Evolutionary conservation across 2,797 vertebrate genomes (phyloP).

Genomic region (Gymnodraco acuticeps): DNA sequence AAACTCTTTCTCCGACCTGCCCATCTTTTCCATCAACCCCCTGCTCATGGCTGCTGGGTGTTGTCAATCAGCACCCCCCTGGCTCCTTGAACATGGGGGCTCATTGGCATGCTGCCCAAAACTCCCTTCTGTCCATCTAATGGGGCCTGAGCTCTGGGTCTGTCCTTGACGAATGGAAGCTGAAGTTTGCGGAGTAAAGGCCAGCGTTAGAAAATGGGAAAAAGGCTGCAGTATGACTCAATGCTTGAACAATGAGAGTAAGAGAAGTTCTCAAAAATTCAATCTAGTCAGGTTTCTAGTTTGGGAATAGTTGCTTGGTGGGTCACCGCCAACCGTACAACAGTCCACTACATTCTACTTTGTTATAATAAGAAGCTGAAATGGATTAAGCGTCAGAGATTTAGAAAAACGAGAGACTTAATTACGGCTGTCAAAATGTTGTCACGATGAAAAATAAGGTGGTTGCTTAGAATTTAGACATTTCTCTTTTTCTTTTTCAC

Average conservation of each 20-base stretch:
- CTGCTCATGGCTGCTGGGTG: conserved; percentile 76
- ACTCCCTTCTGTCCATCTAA: conserved; percentile 67
- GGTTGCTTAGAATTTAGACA: conserved; percentile 3
- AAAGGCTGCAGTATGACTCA: conserved; percentile 65
- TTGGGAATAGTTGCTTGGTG: conserved; percentile 16
- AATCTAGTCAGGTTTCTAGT: conserved; percentile 47
- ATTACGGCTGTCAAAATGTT: conserved; percentile 52
- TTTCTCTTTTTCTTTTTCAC: conserved; percentile 24
- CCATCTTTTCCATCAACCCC: conserved; percentile 65
- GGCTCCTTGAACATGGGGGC: conserved; percentile 72
- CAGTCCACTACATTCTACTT: conserved; percentile 34
- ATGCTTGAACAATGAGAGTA: conserved; percentile 67
- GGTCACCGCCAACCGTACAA: conserved; percentile 46
- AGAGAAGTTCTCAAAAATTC: conserved; percentile 38
- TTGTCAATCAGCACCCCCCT: conserved; percentile 79
- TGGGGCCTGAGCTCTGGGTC: conserved; percentile 51
- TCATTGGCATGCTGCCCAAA: conserved; percentile 70
- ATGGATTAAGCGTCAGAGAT: conserved; percentile 41
- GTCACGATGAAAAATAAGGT: conserved; percentile 43
- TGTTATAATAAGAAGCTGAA: conserved; percentile 29
- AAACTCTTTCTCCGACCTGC: conserved; percentile 57
- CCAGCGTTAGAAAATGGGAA: conserved; percentile 50
- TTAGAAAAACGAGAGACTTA: conserved; percentile 29
- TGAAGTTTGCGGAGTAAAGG: conserved; percentile 46
- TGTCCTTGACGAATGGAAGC: conserved; percentile 73